phyloP scores from a whole-genome alignment of 2,113 vertebrate species.

The Myiopsitta monachus region DNA sequence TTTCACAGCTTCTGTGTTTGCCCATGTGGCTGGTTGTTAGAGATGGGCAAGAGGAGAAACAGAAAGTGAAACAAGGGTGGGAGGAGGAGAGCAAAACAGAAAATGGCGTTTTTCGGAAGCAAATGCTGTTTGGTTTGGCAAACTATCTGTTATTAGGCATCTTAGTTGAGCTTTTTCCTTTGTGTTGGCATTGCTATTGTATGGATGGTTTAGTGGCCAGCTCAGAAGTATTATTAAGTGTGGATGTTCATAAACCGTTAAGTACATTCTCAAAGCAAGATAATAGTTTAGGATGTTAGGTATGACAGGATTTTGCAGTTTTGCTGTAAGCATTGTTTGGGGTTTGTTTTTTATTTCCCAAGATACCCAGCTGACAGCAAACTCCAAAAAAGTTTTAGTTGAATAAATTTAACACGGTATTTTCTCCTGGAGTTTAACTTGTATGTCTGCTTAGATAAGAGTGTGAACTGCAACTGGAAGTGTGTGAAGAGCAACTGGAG shows the following conservation, averaged over 20 bases:
- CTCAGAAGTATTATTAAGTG: slow-evolving; percentile 8
- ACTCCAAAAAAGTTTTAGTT: neutral
- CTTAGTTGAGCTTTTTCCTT: neutral
- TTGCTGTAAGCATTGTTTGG: neutral
- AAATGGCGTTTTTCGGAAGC: neutral
- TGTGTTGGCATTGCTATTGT: neutral
- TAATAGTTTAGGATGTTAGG: neutral
- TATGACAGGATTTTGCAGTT: neutral
- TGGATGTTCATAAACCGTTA: neutral
- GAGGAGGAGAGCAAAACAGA: neutral
- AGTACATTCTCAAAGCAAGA: neutral
- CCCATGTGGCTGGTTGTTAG: neutral
- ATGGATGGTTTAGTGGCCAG: neutral
- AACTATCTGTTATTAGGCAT: neutral
- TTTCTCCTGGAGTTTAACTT: neutral
- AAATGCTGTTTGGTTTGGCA: neutral
- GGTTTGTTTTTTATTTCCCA: neutral
- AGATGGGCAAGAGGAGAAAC: neutral
- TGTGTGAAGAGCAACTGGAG: neutral
- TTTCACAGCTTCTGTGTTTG: neutral
- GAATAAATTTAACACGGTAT: neutral
- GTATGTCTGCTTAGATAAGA: neutral
- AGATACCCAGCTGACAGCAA: neutral
- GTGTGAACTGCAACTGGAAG: neutral
- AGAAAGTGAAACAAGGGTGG: neutral